Conservation (phyloP, 2,797 vertebrate species). For the Saguinus oedipus region DNA sequence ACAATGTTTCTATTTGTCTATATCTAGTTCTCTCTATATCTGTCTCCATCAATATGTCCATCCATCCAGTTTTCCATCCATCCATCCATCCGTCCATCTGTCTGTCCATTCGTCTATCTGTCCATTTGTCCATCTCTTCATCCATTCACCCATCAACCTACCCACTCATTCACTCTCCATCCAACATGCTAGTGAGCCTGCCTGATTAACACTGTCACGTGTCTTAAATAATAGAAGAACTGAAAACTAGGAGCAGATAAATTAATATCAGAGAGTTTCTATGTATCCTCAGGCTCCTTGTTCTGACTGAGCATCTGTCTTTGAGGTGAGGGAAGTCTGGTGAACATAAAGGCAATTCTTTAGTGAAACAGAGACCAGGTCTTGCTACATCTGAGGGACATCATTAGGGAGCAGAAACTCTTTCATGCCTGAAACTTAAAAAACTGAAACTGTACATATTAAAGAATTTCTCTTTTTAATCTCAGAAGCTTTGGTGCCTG, state of each 20-base stretch:
- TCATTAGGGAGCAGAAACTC: slow-evolving; percentile 27
- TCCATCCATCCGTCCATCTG: neutral
- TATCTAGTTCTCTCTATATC: neutral
- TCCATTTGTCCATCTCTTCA: no score
- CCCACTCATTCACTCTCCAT: neutral
- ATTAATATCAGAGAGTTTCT: slow-evolving; percentile 7
- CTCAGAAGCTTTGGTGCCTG: neutral
- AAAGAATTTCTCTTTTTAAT: slow-evolving; percentile 53
- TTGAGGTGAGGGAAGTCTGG: neutral
- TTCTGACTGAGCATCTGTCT: slow-evolving; percentile 39
- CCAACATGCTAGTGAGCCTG: neutral
- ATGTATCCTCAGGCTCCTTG: neutral
- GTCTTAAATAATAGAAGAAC: slow-evolving; percentile 45
- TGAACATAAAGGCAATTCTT: slow-evolving; percentile 16
- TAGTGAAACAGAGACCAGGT: neutral
- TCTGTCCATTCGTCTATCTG: neutral
- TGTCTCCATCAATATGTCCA: neutral
- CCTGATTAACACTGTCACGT: neutral
- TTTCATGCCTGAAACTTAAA: slow-evolving; percentile 59
- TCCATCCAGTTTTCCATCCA: neutral
- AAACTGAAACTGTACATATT: neutral
- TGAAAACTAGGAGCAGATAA: neutral
- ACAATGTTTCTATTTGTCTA: neutral
- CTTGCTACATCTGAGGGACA: neutral
- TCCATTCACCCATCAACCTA: neutral